Conservation (phyloP, 2,888 invertebrate species). For the Nemotelus pantherinus region DNA sequence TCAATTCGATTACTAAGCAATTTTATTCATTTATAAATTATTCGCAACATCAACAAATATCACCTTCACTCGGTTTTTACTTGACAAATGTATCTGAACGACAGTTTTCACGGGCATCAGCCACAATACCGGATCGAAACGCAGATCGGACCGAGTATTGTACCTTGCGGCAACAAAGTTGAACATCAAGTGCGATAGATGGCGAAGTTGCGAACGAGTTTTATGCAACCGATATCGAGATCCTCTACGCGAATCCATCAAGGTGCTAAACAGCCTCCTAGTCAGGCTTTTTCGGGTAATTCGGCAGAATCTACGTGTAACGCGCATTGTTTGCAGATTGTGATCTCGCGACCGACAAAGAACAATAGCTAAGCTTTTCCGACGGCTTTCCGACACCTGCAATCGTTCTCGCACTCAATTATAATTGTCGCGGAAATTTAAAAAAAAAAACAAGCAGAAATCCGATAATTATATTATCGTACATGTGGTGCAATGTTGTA, state of each 20-base stretch:
- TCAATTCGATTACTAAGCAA: neutral
- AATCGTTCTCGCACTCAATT: too few species aligned
- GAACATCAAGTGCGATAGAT: constrained; percentile 29
- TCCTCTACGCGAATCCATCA: constrained; percentile 2
- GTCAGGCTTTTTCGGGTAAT: constrained; percentile 25
- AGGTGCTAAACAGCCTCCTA: constrained; percentile 2
- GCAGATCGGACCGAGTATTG: constrained; percentile 27
- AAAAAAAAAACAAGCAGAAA: too few species aligned
- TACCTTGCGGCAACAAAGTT: constrained; percentile 38
- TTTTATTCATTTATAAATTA: too few species aligned
- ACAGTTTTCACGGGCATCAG: constrained; percentile 28
- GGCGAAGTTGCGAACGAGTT: constrained; percentile 36
- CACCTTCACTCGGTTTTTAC: too few species aligned
- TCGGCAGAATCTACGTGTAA: constrained; percentile 18
- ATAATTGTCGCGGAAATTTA: too few species aligned
- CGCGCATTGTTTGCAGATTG: constrained; percentile 9
- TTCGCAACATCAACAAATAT: too few species aligned
- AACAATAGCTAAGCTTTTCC: neutral
- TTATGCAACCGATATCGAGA: constrained; percentile 28
- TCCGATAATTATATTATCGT: too few species aligned
- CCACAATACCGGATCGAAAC: constrained; percentile 11
- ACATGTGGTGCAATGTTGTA: too few species aligned
- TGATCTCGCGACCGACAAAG: too few species aligned
- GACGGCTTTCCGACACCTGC: too few species aligned
- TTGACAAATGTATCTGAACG: neutral